Conservation (phyloP, 2,888 invertebrate genomes). For the Luperina testacea region DNA sequence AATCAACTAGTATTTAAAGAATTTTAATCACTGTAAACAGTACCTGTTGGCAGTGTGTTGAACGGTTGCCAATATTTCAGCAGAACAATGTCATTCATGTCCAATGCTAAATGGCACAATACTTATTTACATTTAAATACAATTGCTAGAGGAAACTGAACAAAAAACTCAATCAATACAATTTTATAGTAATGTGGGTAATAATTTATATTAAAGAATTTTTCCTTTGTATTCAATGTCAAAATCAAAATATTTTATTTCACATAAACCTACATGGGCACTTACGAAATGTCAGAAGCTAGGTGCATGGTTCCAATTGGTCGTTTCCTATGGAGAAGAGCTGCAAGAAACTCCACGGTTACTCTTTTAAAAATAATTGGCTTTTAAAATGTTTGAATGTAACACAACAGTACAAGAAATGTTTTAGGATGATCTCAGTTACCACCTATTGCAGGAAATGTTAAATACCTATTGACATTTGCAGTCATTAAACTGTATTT, state of each 20-base stretch:
- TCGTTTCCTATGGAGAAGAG: too few species aligned
- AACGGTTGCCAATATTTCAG: constrained; percentile 73
- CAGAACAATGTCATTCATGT: constrained; percentile 65
- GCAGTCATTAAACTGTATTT: not conserved
- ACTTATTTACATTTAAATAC: constrained; percentile 61
- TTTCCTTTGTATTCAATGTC: constrained; percentile 7
- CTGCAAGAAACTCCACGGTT: too few species aligned
- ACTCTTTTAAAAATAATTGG: too few species aligned
- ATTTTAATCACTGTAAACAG: constrained; percentile 63
- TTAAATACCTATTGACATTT: constrained; percentile 2
- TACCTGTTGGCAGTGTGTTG: constrained; percentile 76
- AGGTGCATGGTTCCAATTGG: too few species aligned
- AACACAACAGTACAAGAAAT: not conserved
- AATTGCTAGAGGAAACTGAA: constrained; percentile 42
- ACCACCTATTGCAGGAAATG: constrained; percentile 10
- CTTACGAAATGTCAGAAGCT: too few species aligned
- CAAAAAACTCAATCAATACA: constrained; percentile 28
- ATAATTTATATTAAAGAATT: not conserved
- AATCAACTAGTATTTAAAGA: constrained; percentile 65
- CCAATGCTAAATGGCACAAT: constrained; percentile 55
- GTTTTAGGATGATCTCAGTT: constrained; percentile 10
- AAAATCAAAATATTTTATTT: too few species aligned
- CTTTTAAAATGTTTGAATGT: not conserved
- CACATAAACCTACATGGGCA: too few species aligned
- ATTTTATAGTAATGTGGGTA: constrained; percentile 33